Base-by-base conservation (phyloP, 2,113 vertebrate genomes). In the Neolamprologus fasciatus region DNA sequence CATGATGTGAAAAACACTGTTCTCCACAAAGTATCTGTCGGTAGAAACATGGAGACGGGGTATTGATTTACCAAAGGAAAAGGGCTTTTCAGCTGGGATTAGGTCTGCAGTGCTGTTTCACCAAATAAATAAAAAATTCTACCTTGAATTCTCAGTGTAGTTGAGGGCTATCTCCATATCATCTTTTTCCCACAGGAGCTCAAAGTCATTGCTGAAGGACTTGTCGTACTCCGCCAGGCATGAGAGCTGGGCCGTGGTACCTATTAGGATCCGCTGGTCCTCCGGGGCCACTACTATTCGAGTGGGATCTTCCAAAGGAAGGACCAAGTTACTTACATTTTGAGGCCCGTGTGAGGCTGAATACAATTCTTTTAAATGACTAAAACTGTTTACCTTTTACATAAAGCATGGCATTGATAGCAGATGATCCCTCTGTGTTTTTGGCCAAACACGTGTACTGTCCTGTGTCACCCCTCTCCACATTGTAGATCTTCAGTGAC, bases 181-280 rank as follows among this genome's bases (percentile, higher is more conserved):
- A 54, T 98, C 96, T 93, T 98, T 98, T 85, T 96, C 96, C 99
- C 99, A 99, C 51, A 96, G 96, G 92, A 98, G 94, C 93, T 97
- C 96, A 96, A 98, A 97, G 73, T 97, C 97, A 31, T 95, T 88
- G 89, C 91, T 96, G 93, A 99, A 97, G 92, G 98, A 97, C 53
- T 96, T 88, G 90, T 99, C 99, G 12, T 97, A 98, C 85, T 96
- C 94, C 84, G 95, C 96, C 63, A 96, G 96, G 88, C 99, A 99
- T 68, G 95, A 97, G 92, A 99, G 93, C 92, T 97, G 96, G 80
- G 98, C 91, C 0, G 95, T 93, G 68, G 96, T 97, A 3, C 96
- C 97, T 82, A 94, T 97, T 91, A 97, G 85, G 92, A 98, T 95
- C 53, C 94, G 95, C 78, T 97, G 96, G 91, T 96, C 96, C 94